These are phyloP conservation scores for Coenonympha arcania DNA, from an alignment of 2,888 invertebrate species.

Conservation along the genomic window DNA sequence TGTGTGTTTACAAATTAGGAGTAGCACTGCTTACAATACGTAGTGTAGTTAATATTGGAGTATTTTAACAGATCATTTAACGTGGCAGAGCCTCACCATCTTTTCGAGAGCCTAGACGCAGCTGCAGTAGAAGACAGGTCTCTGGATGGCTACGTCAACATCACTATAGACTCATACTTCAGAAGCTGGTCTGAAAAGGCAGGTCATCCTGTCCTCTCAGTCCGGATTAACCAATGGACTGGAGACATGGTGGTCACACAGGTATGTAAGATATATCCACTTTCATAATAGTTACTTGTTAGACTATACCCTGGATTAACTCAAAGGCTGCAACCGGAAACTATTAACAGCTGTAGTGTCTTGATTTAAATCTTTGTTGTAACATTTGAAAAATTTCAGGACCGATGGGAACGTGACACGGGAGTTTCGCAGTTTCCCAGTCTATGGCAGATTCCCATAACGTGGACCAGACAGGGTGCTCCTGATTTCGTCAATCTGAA, in stretches of 20 bases:
- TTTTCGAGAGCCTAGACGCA: slow-evolving; percentile 66
- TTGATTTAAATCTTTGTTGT: too few species aligned
- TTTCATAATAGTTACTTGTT: too few species aligned
- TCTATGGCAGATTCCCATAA: slow-evolving; percentile 60
- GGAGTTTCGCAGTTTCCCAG: slow-evolving; percentile 37
- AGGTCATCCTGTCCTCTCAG: slow-evolving; percentile 76
- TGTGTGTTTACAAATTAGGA: too few species aligned
- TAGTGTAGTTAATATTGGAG: neutral
- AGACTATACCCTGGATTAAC: too few species aligned
- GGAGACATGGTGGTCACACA: slow-evolving; percentile 56
- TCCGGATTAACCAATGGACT: slow-evolving; percentile 55
- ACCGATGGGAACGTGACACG: slow-evolving; percentile 51
- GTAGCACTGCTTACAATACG: neutral
- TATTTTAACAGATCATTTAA: slow-evolving; percentile 41
- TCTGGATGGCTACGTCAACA: slow-evolving; percentile 40
- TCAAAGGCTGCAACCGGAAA: too few species aligned
- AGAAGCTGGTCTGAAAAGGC: slow-evolving; percentile 75
- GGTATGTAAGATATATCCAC: slow-evolving; percentile 34
- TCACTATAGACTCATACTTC: slow-evolving; percentile 65
- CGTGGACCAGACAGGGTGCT: slow-evolving; percentile 58
- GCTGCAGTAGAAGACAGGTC: slow-evolving; percentile 47
- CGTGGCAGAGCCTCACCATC: slow-evolving; percentile 65
- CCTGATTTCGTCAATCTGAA: slow-evolving; percentile 54
- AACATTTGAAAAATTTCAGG: slow-evolving; percentile 31
- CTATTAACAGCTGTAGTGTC: too few species aligned